phyloP scores from a whole-genome alignment of 2,113 vertebrate genomes.

The Archilochus colubris region DNA sequence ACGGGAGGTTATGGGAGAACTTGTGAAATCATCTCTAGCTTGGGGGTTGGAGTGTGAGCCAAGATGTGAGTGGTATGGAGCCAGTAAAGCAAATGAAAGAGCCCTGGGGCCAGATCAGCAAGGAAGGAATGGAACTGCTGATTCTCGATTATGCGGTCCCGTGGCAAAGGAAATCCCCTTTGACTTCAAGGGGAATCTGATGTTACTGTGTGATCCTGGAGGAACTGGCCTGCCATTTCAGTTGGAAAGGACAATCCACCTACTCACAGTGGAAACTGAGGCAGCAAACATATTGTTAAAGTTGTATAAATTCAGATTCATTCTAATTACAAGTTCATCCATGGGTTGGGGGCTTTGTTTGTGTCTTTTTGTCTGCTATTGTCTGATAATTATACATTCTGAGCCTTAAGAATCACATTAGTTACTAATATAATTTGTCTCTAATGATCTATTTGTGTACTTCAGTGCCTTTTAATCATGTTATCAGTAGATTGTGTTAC shows the following conservation, averaged over 20 bases:
- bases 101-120: not conserved
- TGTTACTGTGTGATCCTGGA: not conserved
- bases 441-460: not conserved
- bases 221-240: not conserved
- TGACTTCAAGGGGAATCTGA: not conserved
- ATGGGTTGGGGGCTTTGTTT: not conserved
- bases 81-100: not conserved
- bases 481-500: not conserved
- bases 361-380: not conserved
- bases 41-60: not conserved
- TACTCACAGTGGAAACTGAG: not conserved
- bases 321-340: not conserved
- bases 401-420: not conserved
- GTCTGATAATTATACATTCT: not conserved
- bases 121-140: not conserved
- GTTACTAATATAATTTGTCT: not conserved
- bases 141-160: not conserved
- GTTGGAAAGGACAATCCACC: not conserved
- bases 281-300: not conserved
- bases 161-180: not conserved
- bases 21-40: not conserved
- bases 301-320: not conserved
- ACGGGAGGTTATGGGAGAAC: not conserved
- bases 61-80: not conserved
- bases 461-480: constrained; percentile 19